Evolutionary conservation across 2,797 vertebrate genomes (phyloP).

Genomic region (Bradypodion pumilum): DNA sequence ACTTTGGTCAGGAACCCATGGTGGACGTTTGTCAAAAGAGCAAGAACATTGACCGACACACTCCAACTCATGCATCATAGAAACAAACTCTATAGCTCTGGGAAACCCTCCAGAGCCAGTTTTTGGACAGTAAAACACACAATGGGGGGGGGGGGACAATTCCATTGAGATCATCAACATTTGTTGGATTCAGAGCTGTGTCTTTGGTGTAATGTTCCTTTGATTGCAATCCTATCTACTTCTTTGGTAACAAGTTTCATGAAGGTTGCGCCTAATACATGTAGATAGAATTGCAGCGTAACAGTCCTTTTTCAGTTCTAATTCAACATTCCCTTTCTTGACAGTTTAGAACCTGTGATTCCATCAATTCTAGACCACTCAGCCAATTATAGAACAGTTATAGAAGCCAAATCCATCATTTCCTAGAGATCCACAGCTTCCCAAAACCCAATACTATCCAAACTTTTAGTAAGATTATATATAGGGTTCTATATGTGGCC

Average conservation of each 20-base stretch:
- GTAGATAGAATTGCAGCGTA: background rate
- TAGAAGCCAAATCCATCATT: background rate
- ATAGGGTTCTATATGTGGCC: background rate
- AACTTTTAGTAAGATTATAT: background rate
- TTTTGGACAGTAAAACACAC: background rate
- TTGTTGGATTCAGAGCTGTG: background rate
- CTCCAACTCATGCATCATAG: too few species aligned
- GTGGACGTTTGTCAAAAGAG: background rate
- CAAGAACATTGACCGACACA: background rate
- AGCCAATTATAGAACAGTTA: background rate
- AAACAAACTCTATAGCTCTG: background rate
- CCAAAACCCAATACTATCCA: background rate
- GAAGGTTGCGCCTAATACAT: background rate
- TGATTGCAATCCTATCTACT: background rate
- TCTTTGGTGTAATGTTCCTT: background rate
- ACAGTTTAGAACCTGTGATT: background rate
- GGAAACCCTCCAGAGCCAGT: background rate
- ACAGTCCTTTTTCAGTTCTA: background rate
- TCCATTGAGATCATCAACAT: background rate
- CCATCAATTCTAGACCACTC: background rate
- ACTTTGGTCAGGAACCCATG: background rate
- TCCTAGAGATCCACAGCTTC: background rate
- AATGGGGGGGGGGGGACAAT: too few species aligned
- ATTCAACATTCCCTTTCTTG: background rate
- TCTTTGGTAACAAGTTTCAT: background rate